Base-by-base conservation (phyloP, 2,888 invertebrate species). In the Cynaeus angustus region DNA sequence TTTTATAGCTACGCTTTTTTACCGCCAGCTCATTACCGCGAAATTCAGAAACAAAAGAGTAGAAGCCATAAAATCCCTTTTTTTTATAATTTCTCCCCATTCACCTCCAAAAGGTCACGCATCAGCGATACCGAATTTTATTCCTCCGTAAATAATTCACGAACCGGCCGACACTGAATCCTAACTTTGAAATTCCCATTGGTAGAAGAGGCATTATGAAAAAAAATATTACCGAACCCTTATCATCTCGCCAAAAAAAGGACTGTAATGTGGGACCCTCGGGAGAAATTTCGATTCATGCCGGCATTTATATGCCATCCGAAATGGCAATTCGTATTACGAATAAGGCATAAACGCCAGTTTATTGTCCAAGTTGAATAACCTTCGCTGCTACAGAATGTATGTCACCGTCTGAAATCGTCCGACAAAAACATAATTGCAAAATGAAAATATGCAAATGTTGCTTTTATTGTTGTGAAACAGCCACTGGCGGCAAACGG, bases 371-470 rank as follows among this genome's bases (percentile, higher is more conserved):
- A 45, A 65, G 69, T 69, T 69, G 69, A 69, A 69, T 26, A 69
- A 69, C 69, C 69, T 69, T 67, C 59, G 33, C 48, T 59, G 65
- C 56, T 56, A 43, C 68, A 58, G 55, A 69, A 69, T 69, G 69
- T 69, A 43, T 69, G 69, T 69, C 69, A 69, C 45, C 58, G 69
- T 65, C 69, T 65, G 69, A 65, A 58, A 58, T 62, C 64, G 52
- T 26, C 46, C 68, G 48, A 50, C 55, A 56, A 62, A 50, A 64
- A 64, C 55, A 21, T 65, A 65, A 69, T 69, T 58, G 69, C 69
- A 69, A 69, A 65, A 69, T 65, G 48, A 56, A 68, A 62, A 62
- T 52, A 68, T 68, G 69, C 69, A 65, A 69, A 69, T 69, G 33
- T 50, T 30, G 41, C 43, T 41, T 64, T 68, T 58, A 33, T 66